phyloP scores from a whole-genome alignment of 2,888 invertebrate species.

The Perithous albicinctus region DNA sequence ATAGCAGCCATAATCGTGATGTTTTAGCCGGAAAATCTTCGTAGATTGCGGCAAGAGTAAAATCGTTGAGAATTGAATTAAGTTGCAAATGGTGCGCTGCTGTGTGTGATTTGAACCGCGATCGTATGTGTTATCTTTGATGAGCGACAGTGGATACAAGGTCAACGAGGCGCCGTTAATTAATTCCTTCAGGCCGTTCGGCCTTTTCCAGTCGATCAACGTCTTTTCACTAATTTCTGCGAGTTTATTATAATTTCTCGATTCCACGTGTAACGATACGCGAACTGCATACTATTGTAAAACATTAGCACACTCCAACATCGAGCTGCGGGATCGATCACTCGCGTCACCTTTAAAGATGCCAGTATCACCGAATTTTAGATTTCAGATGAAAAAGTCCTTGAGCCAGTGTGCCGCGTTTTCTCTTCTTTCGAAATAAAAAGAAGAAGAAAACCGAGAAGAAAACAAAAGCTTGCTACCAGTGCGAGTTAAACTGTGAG shows the following conservation, averaged over 20 bases:
- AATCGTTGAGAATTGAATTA: conserved; percentile 38
- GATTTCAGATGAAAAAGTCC: not conserved
- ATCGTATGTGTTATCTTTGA: conserved; percentile 59
- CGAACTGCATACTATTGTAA: conserved; percentile 89
- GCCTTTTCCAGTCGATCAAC: conserved; percentile 86
- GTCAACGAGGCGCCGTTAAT: conserved; percentile 61
- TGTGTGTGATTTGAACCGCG: conserved; percentile 16
- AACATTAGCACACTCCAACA: conserved; percentile 84
- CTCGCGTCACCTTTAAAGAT: conserved; percentile 76
- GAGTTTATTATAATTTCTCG: conserved; percentile 97
- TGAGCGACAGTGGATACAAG: conserved; percentile 67
- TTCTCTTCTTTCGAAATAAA: too few relatives aligned
- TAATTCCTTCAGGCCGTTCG: conserved; percentile 52
- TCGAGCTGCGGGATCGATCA: conserved; percentile 79
- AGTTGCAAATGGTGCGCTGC: conserved; percentile 30
- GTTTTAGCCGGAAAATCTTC: conserved; percentile 36
- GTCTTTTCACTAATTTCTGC: conserved; percentile 96
- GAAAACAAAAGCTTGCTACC: too few relatives aligned
- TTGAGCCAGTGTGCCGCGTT: conserved; percentile 28
- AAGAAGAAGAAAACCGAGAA: too few relatives aligned
- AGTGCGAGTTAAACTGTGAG: not conserved
- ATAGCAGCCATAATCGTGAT: conserved; percentile 79
- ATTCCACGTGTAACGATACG: conserved; percentile 96
- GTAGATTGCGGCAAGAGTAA: conserved; percentile 17
- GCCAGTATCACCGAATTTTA: conserved; percentile 74